These are phyloP conservation scores for Nannoperca obscura DNA, from an alignment of 2,797 vertebrate species.

Conservation along the genomic window DNA sequence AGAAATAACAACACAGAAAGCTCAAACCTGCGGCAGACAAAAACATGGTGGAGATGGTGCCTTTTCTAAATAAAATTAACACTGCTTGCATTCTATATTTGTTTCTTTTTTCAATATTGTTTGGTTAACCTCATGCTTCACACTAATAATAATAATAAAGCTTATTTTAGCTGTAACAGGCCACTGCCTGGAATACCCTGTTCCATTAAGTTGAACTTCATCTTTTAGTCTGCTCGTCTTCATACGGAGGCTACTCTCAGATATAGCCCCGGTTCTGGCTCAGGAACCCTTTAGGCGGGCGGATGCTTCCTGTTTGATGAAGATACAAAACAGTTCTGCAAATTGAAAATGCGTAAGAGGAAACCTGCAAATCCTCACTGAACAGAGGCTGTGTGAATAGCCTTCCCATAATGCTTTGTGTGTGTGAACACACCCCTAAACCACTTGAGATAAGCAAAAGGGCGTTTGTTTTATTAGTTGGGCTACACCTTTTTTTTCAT, in stretches of 20 bases:
- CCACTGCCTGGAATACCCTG: neutral
- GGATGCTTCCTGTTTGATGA: neutral
- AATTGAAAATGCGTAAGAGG: neutral
- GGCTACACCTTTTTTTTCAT: slow-evolving; percentile 37
- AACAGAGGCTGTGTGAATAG: neutral
- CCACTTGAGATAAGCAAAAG: slow-evolving; percentile 51
- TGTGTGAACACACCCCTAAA: slow-evolving; percentile 29
- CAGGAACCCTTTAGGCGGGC: neutral
- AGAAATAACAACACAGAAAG: neutral
- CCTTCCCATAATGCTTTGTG: slow-evolving; percentile 1
- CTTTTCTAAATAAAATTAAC: neutral
- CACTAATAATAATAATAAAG: neutral
- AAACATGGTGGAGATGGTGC: neutral
- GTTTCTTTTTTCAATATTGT: neutral
- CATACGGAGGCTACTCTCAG: neutral
- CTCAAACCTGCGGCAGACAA: neutral
- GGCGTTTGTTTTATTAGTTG: slow-evolving; percentile 38
- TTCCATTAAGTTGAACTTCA: neutral
- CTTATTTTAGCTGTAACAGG: neutral
- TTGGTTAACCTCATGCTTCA: slow-evolving; percentile 3
- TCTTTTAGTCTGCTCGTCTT: neutral
- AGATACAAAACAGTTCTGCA: neutral
- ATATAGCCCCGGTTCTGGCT: neutral
- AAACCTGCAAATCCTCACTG: neutral
- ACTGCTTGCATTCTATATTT: neutral